These are phyloP conservation scores for Perithous albicinctus DNA, from an alignment of 2,888 invertebrate genomes.

Conservation along the genomic window DNA sequence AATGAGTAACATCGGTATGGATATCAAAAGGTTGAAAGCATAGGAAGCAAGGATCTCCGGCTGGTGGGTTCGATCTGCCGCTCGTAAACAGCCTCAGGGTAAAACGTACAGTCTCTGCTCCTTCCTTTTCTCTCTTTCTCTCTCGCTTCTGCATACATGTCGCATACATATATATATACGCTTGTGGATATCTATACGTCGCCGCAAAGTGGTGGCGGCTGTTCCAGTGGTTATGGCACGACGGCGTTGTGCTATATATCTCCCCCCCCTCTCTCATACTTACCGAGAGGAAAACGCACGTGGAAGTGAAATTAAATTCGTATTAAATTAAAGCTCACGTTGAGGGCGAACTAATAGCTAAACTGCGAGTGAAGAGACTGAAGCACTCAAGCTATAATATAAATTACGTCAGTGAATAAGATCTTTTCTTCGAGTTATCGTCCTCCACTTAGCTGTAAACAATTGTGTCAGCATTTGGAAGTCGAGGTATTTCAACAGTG, in stretches of 20 bases:
- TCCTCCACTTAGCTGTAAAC: constrained; percentile 49
- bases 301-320: constrained; percentile 52
- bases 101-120: constrained; percentile 17
- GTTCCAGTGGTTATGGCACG: constrained; percentile 26
- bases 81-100: constrained; percentile 60
- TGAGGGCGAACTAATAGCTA: constrained; percentile 3
- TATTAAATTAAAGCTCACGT: constrained; percentile 46
- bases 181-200: not conserved
- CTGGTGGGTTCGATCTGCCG: constrained; percentile 54
- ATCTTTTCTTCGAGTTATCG: constrained; percentile 25
- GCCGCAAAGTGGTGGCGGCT: constrained; percentile 39
- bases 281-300: not conserved
- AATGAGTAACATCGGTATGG: constrained; percentile 13
- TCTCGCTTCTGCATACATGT: not conserved
- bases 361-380: constrained; percentile 9
- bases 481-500: constrained; percentile 57
- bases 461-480: constrained; percentile 56
- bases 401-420: constrained; percentile 37
- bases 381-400: constrained; percentile 5
- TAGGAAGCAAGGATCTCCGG: constrained; percentile 60
- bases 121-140: not conserved
- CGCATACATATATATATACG: not conserved
- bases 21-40: constrained; percentile 39
- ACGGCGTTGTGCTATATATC: too few species aligned
- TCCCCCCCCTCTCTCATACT: too few species aligned